These are phyloP conservation scores for Apis laboriosa DNA, from an alignment of 1,140 invertebrate species.

Conservation along the genomic window DNA sequence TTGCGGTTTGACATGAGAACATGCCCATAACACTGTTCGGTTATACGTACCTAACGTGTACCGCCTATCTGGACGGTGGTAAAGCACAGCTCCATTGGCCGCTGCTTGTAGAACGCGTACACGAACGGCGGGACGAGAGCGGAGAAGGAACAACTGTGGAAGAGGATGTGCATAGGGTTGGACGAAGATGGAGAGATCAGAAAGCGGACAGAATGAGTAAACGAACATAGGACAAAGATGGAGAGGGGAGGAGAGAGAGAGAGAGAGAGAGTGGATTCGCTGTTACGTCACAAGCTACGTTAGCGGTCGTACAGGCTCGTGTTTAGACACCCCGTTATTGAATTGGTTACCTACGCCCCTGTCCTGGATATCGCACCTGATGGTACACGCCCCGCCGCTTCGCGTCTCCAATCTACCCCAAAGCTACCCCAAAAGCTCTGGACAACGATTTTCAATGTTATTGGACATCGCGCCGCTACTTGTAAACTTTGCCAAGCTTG, in stretches of 20 bases:
- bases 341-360: constrained; percentile 64
- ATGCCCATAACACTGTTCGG: constrained; percentile 76
- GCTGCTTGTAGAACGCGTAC: constrained; percentile 46
- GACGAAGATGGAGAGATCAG: constrained; percentile 27
- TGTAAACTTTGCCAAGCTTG: neutral
- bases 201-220: constrained; percentile 40
- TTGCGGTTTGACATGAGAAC: constrained; percentile 79
- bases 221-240: constrained; percentile 38
- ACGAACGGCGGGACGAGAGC: constrained; percentile 36
- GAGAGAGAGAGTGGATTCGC: constrained; percentile 20
- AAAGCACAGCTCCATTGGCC: constrained; percentile 64
- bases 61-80: constrained; percentile 60
- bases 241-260: neutral
- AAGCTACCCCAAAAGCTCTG: constrained; percentile 30
- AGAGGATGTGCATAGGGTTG: neutral
- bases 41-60: constrained; percentile 72
- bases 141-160: constrained; percentile 6
- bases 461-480: neutral
- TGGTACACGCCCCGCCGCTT: constrained; percentile 60
- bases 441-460: constrained; percentile 34
- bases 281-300: constrained; percentile 60
- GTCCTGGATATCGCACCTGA: constrained; percentile 59
- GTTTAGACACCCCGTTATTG: constrained; percentile 67
- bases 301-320: constrained; percentile 61
- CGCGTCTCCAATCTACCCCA: constrained; percentile 53